Evolutionary conservation across 2,113 vertebrate genomes (phyloP).

Genomic region (Xiphophorus hellerii): DNA sequence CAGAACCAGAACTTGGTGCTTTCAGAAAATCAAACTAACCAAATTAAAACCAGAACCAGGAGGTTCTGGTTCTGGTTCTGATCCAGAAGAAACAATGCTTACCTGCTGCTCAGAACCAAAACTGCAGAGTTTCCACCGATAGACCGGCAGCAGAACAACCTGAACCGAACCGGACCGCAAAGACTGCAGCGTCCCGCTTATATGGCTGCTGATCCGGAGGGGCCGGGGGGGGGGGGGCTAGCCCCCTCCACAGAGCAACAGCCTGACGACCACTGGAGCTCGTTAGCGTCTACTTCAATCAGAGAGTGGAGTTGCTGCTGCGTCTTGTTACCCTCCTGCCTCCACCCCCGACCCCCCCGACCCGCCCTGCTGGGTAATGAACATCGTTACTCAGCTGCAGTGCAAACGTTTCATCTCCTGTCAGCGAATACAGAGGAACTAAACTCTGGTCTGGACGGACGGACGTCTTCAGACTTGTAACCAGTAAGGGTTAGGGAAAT

Average conservation of each 20-base stretch:
- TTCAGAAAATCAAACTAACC: too few relatives aligned
- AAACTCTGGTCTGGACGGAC: too few relatives aligned
- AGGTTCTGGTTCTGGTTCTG: too few relatives aligned
- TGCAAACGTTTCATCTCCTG: neutral
- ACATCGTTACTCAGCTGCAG: slow-evolving; percentile 31
- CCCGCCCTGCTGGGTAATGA: neutral
- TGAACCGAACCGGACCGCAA: neutral
- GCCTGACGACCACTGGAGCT: slow-evolving; percentile 29
- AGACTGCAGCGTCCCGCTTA: neutral
- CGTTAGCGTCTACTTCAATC: slow-evolving; percentile 58
- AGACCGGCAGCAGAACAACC: too few relatives aligned
- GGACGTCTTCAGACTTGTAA: too few relatives aligned
- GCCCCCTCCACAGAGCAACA: slow-evolving; percentile 25
- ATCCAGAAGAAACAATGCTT: neutral
- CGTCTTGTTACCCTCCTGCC: slow-evolving; percentile 24
- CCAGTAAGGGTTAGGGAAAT: too few relatives aligned
- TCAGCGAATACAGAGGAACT: too few relatives aligned
- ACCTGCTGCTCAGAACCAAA: neutral
- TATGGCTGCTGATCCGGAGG: slow-evolving; percentile 46
- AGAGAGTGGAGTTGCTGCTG: slow-evolving; percentile 6
- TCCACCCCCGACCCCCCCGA: too few relatives aligned
- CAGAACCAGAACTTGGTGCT: too few relatives aligned
- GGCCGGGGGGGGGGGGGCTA: neutral
- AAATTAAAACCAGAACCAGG: too few relatives aligned
- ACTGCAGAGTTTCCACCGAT: too few relatives aligned